Evolutionary conservation across 1,140 invertebrate species (phyloP).

Genomic region (Bombus confusus): DNA sequence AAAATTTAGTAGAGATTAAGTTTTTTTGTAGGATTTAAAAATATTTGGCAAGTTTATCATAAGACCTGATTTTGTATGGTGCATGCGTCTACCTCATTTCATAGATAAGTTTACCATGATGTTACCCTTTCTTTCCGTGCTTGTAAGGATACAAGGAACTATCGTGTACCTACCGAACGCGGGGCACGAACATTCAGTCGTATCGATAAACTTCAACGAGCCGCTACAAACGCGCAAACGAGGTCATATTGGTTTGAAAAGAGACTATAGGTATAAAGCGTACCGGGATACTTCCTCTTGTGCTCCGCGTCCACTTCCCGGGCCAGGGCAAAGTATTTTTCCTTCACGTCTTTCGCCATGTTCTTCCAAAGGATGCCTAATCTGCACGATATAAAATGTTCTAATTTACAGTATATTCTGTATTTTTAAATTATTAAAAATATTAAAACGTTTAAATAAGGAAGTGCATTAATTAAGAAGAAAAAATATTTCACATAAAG

Average conservation of each 20-base stretch:
- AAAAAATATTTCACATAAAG: background rate
- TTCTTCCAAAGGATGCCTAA: slow-evolving; percentile 84
- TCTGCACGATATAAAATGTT: slow-evolving; percentile 65
- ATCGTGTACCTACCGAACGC: slow-evolving; percentile 12
- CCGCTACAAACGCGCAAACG: slow-evolving; percentile 24
- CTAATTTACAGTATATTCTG: background rate
- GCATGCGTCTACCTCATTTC: background rate
- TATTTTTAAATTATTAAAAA: background rate
- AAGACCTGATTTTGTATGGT: background rate
- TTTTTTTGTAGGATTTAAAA: background rate
- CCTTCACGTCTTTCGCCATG: slow-evolving; percentile 81
- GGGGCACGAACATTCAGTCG: slow-evolving; percentile 21
- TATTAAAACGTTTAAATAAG: background rate
- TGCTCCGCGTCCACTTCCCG: slow-evolving; percentile 84
- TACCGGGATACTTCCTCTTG: slow-evolving; percentile 86
- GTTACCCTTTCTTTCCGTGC: background rate
- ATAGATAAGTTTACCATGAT: background rate
- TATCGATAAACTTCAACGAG: slow-evolving; percentile 50
- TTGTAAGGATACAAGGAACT: slow-evolving; percentile 17
- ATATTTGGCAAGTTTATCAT: background rate
- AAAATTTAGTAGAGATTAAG: background rate
- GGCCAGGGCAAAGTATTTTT: slow-evolving; percentile 84
- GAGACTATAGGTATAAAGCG: slow-evolving; percentile 38
- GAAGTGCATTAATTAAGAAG: background rate
- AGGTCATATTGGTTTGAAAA: slow-evolving; percentile 38